Evolutionary conservation across 2,888 invertebrate genomes (phyloP).

Genomic region (Marasmarcha lunaedactyla): DNA sequence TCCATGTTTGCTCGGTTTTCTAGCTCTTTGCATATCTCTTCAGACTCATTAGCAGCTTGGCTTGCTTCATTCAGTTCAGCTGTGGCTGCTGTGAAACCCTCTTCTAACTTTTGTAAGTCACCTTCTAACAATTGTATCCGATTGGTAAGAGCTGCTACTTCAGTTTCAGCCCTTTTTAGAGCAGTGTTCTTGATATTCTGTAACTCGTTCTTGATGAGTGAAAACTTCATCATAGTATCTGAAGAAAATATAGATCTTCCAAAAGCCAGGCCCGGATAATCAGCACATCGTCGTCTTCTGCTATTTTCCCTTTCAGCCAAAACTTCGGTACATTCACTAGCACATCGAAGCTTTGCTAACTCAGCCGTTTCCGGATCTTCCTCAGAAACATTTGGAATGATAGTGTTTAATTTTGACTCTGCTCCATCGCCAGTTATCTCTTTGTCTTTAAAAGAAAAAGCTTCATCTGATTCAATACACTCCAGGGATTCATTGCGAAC

Average conservation of each 20-base stretch:
- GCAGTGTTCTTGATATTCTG: slow-evolving; percentile 98
- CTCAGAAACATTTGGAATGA: slow-evolving; percentile 54
- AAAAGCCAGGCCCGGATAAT: slow-evolving; percentile 93
- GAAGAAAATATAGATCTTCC: slow-evolving; percentile 94
- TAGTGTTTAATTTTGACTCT: slow-evolving; percentile 46
- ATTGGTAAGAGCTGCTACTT: slow-evolving; percentile 98
- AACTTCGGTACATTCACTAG: slow-evolving; percentile 90
- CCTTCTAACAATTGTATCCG: slow-evolving; percentile 99
- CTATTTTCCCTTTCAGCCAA: slow-evolving; percentile 86
- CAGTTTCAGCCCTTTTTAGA: slow-evolving; percentile 97
- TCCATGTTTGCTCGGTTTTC: slow-evolving; percentile 99
- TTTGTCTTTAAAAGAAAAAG: slow-evolving; percentile 53
- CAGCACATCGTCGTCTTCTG: slow-evolving; percentile 84
- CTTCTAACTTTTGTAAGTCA: slow-evolving; percentile 98
- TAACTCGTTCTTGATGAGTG: slow-evolving; percentile 95
- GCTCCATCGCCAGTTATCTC: slow-evolving; percentile 57
- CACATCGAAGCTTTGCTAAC: slow-evolving; percentile 86
- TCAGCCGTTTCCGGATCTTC: slow-evolving; percentile 86
- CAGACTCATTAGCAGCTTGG: slow-evolving; percentile 99
- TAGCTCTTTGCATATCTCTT: slow-evolving; percentile 98
- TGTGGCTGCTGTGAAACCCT: slow-evolving; percentile 97
- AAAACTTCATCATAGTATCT: slow-evolving; percentile 98
- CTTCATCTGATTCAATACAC: slow-evolving; percentile 37
- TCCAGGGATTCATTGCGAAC: slow-evolving; percentile 34
- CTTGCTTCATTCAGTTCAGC: slow-evolving; percentile 99